Conservation (phyloP, 2,113 vertebrate species). For the Dasypus novemcinctus region DNA sequence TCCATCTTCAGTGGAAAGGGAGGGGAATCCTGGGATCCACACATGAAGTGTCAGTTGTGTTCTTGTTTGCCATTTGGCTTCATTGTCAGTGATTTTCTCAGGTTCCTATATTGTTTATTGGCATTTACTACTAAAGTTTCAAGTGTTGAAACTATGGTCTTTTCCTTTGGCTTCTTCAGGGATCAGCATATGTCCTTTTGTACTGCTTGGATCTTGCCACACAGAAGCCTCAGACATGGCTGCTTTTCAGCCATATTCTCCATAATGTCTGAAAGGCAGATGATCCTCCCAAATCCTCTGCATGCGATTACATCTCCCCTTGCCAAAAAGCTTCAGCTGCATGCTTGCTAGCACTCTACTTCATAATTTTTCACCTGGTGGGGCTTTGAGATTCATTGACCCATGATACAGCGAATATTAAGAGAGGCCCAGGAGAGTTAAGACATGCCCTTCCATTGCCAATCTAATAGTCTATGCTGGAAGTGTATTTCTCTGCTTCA, state of each 20-base stretch:
- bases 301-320: neutral
- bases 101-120: neutral
- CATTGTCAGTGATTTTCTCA: neutral
- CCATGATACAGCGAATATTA: neutral
- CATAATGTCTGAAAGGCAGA: accelerated
- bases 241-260: neutral
- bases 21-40: neutral
- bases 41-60: neutral
- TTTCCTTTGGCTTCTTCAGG: neutral
- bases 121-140: neutral
- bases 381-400: neutral
- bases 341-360: neutral
- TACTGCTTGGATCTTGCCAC: neutral
- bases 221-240: neutral
- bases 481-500: neutral
- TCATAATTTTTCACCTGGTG: neutral
- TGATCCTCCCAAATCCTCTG: neutral
- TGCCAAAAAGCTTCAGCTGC: accelerated
- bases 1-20: neutral
- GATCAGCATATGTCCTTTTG: neutral
- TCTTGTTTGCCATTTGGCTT: neutral
- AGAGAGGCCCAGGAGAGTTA: neutral
- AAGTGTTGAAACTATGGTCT: neutral
- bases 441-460: neutral
- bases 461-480: neutral